These are phyloP conservation scores for Pogonognathellus flavescens DNA, from an alignment of 1,140 invertebrate species.

Conservation along the genomic window DNA sequence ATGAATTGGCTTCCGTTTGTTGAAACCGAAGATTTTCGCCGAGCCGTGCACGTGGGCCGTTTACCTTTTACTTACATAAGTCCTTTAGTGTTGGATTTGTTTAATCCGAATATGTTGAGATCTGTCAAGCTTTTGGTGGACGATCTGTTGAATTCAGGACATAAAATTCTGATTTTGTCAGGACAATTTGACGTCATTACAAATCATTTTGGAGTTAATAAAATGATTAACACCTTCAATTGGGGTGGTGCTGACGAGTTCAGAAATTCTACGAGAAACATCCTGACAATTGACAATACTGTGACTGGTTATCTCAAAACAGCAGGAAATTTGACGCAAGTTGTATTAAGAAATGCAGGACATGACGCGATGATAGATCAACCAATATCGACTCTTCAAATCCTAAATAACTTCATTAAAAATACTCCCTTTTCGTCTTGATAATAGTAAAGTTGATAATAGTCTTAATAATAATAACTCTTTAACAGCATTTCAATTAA, in stretches of 20 bases:
- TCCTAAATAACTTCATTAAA: slow-evolving; percentile 19
- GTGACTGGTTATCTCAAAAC: slow-evolving; percentile 32
- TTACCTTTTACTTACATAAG: slow-evolving; percentile 68
- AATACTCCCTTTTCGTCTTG: not conserved
- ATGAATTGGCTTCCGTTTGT: slow-evolving; percentile 70
- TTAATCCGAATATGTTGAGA: slow-evolving; percentile 43
- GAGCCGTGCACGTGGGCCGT: slow-evolving; percentile 73
- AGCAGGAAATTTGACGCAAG: not conserved
- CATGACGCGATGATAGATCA: slow-evolving; percentile 32
- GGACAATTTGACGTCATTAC: slow-evolving; percentile 32
- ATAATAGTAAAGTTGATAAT: no score
- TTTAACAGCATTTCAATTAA: no score
- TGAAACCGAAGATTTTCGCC: slow-evolving; percentile 69
- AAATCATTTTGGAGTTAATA: not conserved
- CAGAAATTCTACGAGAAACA: slow-evolving; percentile 25
- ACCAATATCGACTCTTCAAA: slow-evolving; percentile 7
- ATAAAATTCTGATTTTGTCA: not conserved
- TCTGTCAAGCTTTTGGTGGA: slow-evolving; percentile 37
- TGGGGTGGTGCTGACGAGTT: slow-evolving; percentile 16
- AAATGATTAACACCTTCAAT: not conserved
- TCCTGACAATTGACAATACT: slow-evolving; percentile 15
- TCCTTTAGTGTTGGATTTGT: slow-evolving; percentile 1
- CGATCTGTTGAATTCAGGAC: not conserved
- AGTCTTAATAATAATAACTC: no score
- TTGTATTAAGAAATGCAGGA: slow-evolving; percentile 55